Evolutionary conservation across 2,888 invertebrate genomes (phyloP).

Genomic region (Pristionchus maxplancki): DNA sequence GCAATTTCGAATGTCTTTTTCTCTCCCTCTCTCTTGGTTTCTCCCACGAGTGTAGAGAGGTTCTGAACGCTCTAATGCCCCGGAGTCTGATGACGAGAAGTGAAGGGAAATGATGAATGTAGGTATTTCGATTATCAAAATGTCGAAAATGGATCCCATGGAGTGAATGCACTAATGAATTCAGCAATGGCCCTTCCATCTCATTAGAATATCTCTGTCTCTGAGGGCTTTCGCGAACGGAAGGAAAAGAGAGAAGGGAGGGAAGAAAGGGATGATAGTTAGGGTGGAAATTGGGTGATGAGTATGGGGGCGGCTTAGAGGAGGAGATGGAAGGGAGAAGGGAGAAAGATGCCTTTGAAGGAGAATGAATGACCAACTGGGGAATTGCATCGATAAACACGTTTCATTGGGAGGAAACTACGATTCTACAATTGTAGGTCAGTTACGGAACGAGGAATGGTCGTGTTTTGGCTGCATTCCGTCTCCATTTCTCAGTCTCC

Average conservation of each 20-base stretch:
- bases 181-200: background rate
- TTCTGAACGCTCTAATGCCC: constrained; percentile 6
- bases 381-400: constrained; percentile 20
- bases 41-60: background rate
- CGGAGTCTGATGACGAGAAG: background rate
- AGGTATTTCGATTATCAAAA: no score
- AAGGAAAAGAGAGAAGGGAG: constrained; percentile 21
- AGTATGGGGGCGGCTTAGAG: constrained; percentile 27
- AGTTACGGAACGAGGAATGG: background rate
- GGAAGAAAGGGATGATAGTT: constrained; percentile 19
- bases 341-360: background rate
- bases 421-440: background rate
- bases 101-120: background rate
- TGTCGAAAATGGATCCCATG: background rate
- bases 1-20: constrained; percentile 27
- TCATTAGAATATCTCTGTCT: background rate
- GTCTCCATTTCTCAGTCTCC: constrained; percentile 27
- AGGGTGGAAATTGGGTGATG: constrained; percentile 41
- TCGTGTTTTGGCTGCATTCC: constrained; percentile 5
- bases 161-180: background rate
- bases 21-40: constrained; percentile 5
- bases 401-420: background rate
- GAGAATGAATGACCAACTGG: constrained; percentile 36
- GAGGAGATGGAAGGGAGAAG: constrained; percentile 20
- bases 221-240: background rate